Conservation (phyloP, 2,888 invertebrate genomes). For the Neuroscelio doddi region DNA sequence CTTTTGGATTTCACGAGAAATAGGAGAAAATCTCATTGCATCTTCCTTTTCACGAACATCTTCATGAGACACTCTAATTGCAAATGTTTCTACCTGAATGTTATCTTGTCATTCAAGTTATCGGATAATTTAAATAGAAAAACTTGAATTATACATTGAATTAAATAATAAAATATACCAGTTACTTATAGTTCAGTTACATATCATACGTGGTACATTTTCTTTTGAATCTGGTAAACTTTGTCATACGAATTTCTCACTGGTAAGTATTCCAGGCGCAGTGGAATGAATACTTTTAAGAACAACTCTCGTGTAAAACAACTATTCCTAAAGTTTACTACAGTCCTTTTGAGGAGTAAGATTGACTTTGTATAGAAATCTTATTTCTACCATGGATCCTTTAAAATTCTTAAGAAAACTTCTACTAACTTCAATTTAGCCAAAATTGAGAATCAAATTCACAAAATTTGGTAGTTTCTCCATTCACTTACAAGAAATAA, state of each 20-base stretch:
- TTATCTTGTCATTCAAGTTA: constrained; percentile 42
- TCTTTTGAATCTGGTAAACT: no score
- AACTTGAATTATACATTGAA: background rate
- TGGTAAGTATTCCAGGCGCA: no score
- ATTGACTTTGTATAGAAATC: no score
- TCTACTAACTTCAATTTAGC: constrained; percentile 9
- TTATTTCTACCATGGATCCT: no score
- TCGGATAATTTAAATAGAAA: constrained; percentile 9
- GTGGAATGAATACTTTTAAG: no score
- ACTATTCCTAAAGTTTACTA: no score
- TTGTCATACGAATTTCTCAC: no score
- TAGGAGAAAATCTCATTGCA: constrained; percentile 40
- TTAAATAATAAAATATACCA: no score
- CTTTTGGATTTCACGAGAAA: constrained; percentile 38
- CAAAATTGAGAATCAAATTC: constrained; percentile 19
- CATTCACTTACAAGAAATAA: constrained; percentile 6
- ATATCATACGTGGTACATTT: no score
- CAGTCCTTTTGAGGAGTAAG: no score
- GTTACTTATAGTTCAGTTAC: no score
- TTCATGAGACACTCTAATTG: constrained; percentile 41
- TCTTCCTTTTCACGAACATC: constrained; percentile 25
- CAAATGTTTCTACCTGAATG: constrained; percentile 20
- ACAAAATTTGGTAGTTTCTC: constrained; percentile 6
- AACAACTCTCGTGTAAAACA: no score
- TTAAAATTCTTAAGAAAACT: constrained; percentile 4